A percentile compares a stretch with the other conserved stretches of the same genome.
Evolutionary conservation across 2,888 invertebrate species (phyloP).

Genomic region (Proisotoma minuta): DNA sequence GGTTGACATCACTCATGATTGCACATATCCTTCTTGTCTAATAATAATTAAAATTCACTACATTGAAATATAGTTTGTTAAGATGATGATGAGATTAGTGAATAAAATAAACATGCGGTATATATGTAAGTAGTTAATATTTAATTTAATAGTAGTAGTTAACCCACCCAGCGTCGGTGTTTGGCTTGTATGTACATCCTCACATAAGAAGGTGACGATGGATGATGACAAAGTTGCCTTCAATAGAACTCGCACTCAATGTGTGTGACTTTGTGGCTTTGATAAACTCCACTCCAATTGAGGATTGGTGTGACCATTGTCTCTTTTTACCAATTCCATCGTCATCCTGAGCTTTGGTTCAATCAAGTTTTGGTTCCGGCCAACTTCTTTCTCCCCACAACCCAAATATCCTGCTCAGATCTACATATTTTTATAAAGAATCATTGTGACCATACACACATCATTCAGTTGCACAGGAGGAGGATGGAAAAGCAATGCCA

Average conservation of each 20-base stretch:
- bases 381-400: background rate
- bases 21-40: too few relatives aligned
- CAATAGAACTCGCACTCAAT: background rate
- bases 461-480: slow-evolving; percentile 15
- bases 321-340: slow-evolving; percentile 19
- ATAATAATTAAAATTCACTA: too few relatives aligned
- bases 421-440: background rate
- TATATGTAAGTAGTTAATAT: too few relatives aligned
- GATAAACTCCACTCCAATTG: slow-evolving; percentile 15
- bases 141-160: too few relatives aligned
- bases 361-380: slow-evolving; percentile 19
- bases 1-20: too few relatives aligned
- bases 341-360: slow-evolving; percentile 8
- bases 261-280: slow-evolving; percentile 26
- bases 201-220: too few relatives aligned
- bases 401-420: background rate
- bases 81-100: too few relatives aligned
- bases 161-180: too few relatives aligned
- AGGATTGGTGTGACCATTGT: slow-evolving; percentile 5
- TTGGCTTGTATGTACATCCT: too few relatives aligned
- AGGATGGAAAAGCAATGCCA: slow-evolving; percentile 38
- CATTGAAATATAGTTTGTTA: too few relatives aligned
- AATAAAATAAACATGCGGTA: too few relatives aligned
- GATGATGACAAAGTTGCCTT: slow-evolving; percentile 3
- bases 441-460: slow-evolving; percentile 6